phyloP scores from a whole-genome alignment of 2,888 invertebrate genomes.

The Sturmia bella region DNA sequence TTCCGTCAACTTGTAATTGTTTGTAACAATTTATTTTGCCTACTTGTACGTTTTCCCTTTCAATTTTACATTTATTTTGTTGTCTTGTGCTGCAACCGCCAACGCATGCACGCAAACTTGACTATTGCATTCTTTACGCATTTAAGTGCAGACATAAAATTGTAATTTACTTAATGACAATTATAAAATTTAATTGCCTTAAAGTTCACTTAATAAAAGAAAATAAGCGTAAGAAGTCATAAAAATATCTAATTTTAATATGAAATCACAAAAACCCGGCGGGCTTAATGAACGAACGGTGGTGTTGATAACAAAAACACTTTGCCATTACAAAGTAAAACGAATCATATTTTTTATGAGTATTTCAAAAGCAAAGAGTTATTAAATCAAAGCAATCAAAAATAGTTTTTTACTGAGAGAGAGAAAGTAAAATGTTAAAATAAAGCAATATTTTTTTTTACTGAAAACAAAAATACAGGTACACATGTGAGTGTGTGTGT shows the following conservation, averaged over 20 bases:
- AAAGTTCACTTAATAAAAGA: constrained; percentile 28
- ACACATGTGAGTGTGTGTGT: too few species aligned
- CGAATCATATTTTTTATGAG: constrained; percentile 2
- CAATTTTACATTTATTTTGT: neutral
- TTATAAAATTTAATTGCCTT: constrained; percentile 66
- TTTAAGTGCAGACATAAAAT: constrained; percentile 55
- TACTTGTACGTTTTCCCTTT: constrained; percentile 20
- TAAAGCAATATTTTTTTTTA: too few species aligned
- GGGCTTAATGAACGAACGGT: too few species aligned
- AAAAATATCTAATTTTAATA: constrained; percentile 39
- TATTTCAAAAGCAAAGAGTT: too few species aligned
- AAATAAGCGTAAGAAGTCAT: constrained; percentile 47
- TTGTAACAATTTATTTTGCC: constrained; percentile 10
- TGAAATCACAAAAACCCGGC: constrained; percentile 24
- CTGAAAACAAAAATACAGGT: too few species aligned
- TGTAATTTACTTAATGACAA: constrained; percentile 64
- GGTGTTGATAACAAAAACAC: constrained; percentile 1
- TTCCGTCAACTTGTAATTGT: neutral
- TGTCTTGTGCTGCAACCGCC: neutral
- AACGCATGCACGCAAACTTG: neutral
- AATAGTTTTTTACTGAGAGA: too few species aligned
- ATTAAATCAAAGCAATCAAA: too few species aligned
- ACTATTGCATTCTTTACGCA: constrained; percentile 45
- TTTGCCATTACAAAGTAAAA: constrained; percentile 35
- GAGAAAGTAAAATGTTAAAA: too few species aligned